phyloP scores from a whole-genome alignment of 2,113 vertebrate species.

The Cettia cetti region DNA sequence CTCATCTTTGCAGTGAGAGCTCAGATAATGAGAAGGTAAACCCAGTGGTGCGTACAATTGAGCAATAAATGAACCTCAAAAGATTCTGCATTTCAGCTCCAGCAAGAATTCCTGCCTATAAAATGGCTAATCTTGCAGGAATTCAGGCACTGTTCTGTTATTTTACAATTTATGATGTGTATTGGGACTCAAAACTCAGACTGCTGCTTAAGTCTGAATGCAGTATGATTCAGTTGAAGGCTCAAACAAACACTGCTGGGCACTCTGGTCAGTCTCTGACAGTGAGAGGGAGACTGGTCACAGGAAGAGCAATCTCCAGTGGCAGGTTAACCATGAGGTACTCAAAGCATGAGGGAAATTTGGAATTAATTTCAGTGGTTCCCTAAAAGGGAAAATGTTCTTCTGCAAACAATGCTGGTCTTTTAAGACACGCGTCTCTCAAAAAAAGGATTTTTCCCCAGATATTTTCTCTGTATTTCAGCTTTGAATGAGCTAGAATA shows the following conservation, averaged over 20 bases:
- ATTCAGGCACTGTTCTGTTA: background rate
- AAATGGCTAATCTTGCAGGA: constrained; percentile 37
- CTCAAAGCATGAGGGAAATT: background rate
- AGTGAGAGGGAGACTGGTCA: background rate
- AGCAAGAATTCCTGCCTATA: constrained; percentile 8
- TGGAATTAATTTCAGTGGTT: background rate
- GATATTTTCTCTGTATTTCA: constrained; percentile 1
- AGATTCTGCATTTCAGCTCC: constrained; percentile 24
- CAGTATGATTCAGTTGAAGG: background rate
- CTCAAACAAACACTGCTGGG: background rate
- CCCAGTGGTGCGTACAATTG: background rate
- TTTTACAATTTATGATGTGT: background rate
- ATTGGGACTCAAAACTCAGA: background rate
- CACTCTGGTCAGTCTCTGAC: background rate
- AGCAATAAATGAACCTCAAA: constrained; percentile 60
- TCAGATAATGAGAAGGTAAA: constrained; percentile 45
- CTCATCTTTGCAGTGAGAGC: constrained; percentile 24
- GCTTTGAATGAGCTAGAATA: background rate
- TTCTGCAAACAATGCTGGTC: background rate
- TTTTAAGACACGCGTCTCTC: background rate
- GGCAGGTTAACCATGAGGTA: background rate
- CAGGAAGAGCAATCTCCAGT: background rate
- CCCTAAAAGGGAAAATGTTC: background rate
- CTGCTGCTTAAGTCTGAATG: background rate
- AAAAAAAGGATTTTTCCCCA: background rate